phyloP scores from a whole-genome alignment of 2,888 invertebrate species.

The Brachypterus glaber region DNA sequence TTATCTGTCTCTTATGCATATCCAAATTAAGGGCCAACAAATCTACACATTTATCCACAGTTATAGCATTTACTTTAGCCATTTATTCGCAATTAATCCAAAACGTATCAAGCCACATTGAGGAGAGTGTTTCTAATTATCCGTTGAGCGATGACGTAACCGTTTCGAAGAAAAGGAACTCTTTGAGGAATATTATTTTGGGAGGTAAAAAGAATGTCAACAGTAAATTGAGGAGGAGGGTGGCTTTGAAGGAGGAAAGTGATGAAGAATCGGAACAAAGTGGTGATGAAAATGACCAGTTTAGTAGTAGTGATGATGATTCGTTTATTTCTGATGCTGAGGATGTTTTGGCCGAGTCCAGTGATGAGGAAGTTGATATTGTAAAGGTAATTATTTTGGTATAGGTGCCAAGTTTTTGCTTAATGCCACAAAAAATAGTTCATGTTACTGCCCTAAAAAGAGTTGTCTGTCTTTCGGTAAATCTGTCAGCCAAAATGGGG shows the following conservation, averaged over 20 bases:
- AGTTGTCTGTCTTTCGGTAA: too few relatives aligned
- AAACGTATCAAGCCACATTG: slow-evolving; percentile 35
- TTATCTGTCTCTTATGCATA: slow-evolving; percentile 73
- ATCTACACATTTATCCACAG: slow-evolving; percentile 71
- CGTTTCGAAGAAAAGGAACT: slow-evolving; percentile 19
- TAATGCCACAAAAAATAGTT: too few relatives aligned
- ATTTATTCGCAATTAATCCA: slow-evolving; percentile 65
- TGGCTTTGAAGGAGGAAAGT: slow-evolving; percentile 25
- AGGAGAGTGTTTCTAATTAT: slow-evolving; percentile 39
- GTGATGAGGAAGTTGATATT: slow-evolving; percentile 29
- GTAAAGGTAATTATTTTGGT: slow-evolving; percentile 18
- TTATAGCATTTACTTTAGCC: slow-evolving; percentile 76
- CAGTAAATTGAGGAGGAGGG: slow-evolving; percentile 30
- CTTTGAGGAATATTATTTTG: slow-evolving; percentile 24
- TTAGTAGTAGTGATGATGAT: slow-evolving; percentile 27
- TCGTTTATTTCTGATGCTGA: slow-evolving; percentile 33
- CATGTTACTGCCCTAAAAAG: too few relatives aligned
- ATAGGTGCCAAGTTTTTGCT: not conserved
- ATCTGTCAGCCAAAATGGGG: too few relatives aligned
- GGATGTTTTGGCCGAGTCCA: slow-evolving; percentile 28
- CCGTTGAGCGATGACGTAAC: slow-evolving; percentile 34
- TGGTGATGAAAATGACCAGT: slow-evolving; percentile 24
- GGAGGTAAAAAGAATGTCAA: slow-evolving; percentile 25
- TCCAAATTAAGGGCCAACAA: slow-evolving; percentile 63
- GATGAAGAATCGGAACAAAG: slow-evolving; percentile 31